Base-by-base conservation (phyloP, 2,797 vertebrate species). In the Catamblyrhynchus diadema region DNA sequence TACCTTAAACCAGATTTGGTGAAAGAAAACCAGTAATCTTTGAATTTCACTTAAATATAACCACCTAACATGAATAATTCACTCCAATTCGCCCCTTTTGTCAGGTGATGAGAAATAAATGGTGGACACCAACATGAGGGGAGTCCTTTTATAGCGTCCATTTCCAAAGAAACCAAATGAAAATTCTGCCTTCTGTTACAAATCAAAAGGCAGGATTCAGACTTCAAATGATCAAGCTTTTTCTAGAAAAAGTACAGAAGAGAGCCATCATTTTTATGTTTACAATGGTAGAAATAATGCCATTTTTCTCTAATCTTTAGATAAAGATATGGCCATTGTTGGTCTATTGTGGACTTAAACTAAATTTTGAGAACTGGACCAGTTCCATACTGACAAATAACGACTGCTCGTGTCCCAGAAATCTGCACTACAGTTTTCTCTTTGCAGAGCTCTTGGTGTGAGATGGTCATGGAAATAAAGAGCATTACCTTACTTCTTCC, bases 321-420 rank as follows among this genome's bases (percentile, higher is more conserved):
- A 32, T 61, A 62, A 86, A 86, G 78, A 82, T 32, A 66, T 41
- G 44, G 67, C 27, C 33, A 70, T 86, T 84, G 70, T 69, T 86
- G 62, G 33, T 47, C 77, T 83, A 66, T 69, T 92, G 71, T 93
- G 54, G n/a, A 60, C 74, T 80, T 87, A 87, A 87, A 67, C 67
- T 84, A 86, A 54, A 77, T 92, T 90, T 90, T 79, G 77, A 93
- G n/a, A 83, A 41, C n/a, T 84, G 47, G 23, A 69, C 51, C 32
- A 23, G 69, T 70, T 90, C 66, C 44, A 72, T 62, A 88, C 77
- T 75, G 82, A 86, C 77, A 90, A 95, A 90, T 81, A 96, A 75
- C 25, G 23, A 42, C 39, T 70, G 73, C 28, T 89, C 50, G 89
- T 81, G 44, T 82, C 35, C 83, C 20, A 30, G 45, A 89, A 81